Evolutionary conservation across 1,140 invertebrate species (phyloP).

Genomic region (Neodiprion virginianus): DNA sequence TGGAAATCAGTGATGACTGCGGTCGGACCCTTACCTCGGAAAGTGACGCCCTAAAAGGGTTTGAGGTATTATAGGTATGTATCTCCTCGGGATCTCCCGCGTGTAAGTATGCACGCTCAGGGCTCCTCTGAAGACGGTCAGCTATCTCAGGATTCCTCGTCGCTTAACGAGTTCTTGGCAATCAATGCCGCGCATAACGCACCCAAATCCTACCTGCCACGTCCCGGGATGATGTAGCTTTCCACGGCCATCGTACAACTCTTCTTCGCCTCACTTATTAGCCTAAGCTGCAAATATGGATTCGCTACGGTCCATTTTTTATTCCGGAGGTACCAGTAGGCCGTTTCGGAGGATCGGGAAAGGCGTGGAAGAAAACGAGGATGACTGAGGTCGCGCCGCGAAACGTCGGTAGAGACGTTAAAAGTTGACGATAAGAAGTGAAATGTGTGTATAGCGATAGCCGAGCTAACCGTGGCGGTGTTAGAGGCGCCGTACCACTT

Average conservation of each 20-base stretch:
- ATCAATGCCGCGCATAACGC: no score
- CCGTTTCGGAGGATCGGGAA: background rate
- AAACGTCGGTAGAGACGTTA: slow-evolving; percentile 1
- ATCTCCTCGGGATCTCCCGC: background rate
- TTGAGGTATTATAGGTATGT: background rate
- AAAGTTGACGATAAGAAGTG: background rate
- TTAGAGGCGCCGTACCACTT: background rate
- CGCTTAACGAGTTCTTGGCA: background rate
- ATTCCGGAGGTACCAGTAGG: background rate
- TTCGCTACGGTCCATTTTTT: no score
- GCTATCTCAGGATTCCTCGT: background rate
- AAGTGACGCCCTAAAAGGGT: slow-evolving; percentile 2
- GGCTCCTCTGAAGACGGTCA: background rate
- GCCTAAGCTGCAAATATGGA: no score
- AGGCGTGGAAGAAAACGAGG: background rate
- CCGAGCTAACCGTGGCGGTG: background rate
- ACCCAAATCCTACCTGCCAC: no score
- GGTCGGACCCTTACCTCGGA: background rate
- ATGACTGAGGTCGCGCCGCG: background rate
- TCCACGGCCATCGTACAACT: no score
- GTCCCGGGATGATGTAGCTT: no score
- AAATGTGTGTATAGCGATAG: background rate
- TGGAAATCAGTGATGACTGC: background rate
- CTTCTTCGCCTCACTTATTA: no score
- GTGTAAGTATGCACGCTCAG: background rate